Evolutionary conservation across 2,797 vertebrate species (phyloP).

Genomic region (Okamejei kenojei): DNA sequence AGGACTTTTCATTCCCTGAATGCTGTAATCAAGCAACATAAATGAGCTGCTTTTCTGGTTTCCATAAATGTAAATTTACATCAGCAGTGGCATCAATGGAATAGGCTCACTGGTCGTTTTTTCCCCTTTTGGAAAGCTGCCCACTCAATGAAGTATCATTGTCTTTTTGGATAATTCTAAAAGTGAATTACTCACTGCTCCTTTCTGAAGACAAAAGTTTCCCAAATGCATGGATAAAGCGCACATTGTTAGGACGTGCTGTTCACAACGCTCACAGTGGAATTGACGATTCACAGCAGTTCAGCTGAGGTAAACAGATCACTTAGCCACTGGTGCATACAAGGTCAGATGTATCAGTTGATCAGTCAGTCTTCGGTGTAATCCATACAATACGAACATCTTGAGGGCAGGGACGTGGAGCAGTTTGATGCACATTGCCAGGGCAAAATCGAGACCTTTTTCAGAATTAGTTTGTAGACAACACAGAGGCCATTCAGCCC

Average conservation of each 20-base stretch:
- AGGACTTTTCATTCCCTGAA: not conserved
- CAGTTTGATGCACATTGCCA: not conserved
- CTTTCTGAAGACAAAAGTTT: not conserved
- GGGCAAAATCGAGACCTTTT: not conserved
- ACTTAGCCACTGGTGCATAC: not conserved
- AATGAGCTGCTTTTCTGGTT: not conserved
- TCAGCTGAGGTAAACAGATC: not conserved
- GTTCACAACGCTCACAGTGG: not conserved
- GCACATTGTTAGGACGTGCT: not conserved
- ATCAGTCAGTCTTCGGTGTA: not conserved
- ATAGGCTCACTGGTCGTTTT: not conserved
- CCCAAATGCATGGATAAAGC: not conserved
- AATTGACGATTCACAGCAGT: not conserved
- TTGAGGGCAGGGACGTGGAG: not conserved
- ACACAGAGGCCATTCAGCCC: not conserved
- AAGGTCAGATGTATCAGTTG: not conserved
- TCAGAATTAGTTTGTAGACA: not conserved
- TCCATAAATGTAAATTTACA: not conserved
- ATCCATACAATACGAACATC: not conserved
- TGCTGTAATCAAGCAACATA: not conserved
- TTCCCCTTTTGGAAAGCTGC: not conserved
- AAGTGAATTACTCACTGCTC: not conserved
- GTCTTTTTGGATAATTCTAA: not conserved
- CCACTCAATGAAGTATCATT: not conserved
- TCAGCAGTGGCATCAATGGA: not conserved